Conservation (phyloP, 2,797 vertebrate genomes). For the Sciurus vulgaris region DNA sequence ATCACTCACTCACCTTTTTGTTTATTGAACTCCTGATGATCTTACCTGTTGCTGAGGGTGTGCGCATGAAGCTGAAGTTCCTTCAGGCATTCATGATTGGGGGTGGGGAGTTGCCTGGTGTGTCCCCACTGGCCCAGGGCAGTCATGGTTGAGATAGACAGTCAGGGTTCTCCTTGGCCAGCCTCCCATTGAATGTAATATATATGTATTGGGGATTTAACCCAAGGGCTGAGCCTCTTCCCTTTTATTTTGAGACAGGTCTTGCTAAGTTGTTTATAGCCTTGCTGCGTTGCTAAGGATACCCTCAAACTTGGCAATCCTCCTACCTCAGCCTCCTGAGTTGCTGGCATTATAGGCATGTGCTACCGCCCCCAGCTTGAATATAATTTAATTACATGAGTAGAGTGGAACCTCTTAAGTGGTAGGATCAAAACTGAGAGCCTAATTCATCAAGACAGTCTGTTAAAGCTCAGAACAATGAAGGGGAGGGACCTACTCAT, state of each 20-base stretch:
- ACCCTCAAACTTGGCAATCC: too few species aligned
- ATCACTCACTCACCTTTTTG: background rate
- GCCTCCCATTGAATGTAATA: background rate
- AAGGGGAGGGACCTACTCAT: background rate
- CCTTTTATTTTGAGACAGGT: too few species aligned
- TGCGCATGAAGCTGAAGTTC: background rate
- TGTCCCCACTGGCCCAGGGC: too few species aligned
- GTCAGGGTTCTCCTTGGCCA: background rate
- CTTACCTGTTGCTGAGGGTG: background rate
- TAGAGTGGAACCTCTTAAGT: background rate
- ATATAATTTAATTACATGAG: background rate
- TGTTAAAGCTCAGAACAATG: background rate
- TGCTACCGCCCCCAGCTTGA: too few species aligned
- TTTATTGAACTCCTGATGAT: too few species aligned
- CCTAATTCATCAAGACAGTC: background rate
- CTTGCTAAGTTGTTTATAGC: too few species aligned
- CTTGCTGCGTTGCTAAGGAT: too few species aligned
- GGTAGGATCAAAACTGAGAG: background rate
- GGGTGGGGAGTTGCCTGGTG: background rate
- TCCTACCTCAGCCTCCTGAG: too few species aligned
- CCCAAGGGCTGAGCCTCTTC: too few species aligned
- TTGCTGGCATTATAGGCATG: too few species aligned
- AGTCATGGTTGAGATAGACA: background rate
- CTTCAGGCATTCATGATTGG: accelerated
- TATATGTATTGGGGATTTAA: too few species aligned